Conservation (phyloP, 92 coral and sea anemone genomes). For the Parazoanthus darwini region DNA sequence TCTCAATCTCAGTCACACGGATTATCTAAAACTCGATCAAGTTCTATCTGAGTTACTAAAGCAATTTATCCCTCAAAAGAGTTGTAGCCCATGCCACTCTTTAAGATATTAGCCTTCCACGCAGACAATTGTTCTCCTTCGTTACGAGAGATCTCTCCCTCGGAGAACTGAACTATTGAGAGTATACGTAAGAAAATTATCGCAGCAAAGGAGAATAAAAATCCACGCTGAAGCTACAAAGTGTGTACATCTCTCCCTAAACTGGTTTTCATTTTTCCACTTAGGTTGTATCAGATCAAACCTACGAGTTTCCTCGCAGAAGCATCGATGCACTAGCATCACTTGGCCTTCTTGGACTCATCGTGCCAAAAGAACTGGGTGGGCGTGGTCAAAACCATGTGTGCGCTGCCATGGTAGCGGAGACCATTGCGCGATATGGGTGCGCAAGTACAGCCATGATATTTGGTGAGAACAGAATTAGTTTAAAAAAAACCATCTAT, state of each 20-base stretch:
- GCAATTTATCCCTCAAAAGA: not conserved
- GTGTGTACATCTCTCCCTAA: not conserved
- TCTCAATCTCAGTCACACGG: too few species aligned
- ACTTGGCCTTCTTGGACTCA: slow-evolving; percentile 53
- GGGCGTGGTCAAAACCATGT: slow-evolving; percentile 66
- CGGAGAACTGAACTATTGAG: too few species aligned
- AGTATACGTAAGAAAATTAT: too few species aligned
- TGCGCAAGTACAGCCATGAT: slow-evolving; percentile 72
- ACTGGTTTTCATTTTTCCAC: not conserved
- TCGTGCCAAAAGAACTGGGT: slow-evolving; percentile 63
- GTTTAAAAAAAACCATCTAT: not conserved
- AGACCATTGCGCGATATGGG: slow-evolving; percentile 69
- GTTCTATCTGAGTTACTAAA: too few species aligned
- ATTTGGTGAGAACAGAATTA: slow-evolving; percentile 45
- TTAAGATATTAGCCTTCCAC: too few species aligned
- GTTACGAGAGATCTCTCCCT: too few species aligned
- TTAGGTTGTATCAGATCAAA: slow-evolving; percentile 52
- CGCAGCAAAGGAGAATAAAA: too few species aligned
- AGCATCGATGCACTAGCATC: slow-evolving; percentile 62
- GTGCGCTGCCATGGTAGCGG: slow-evolving; percentile 68
- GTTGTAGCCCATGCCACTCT: too few species aligned
- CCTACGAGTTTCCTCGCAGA: slow-evolving; percentile 59
- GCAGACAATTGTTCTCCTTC: too few species aligned
- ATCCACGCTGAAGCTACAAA: too few species aligned
- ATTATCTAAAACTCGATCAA: too few species aligned